Evolutionary conservation across 2,888 invertebrate species (phyloP).

Genomic region (Andrena bicolor): DNA sequence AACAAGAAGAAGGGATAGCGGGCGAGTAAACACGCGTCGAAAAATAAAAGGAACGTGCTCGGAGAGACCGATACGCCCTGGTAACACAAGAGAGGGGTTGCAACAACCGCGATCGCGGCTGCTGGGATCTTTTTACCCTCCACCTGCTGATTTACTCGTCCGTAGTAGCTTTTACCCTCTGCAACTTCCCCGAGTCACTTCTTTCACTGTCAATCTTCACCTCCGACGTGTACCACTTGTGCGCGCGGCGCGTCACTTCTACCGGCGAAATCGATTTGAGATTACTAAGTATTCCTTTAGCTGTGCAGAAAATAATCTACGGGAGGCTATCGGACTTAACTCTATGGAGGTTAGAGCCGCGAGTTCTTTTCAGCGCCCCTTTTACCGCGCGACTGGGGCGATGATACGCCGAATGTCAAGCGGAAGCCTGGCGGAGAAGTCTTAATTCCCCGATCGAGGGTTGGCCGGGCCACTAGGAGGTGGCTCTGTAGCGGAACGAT

Average conservation of each 20-base stretch:
- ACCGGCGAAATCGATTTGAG: too few species aligned
- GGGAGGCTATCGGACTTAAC: too few species aligned
- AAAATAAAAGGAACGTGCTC: conserved; percentile 33
- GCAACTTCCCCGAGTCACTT: background rate
- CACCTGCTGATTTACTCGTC: conserved; percentile 15
- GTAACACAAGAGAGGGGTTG: background rate
- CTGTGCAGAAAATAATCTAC: too few species aligned
- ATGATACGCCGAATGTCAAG: too few species aligned
- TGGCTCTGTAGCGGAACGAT: conserved; percentile 32
- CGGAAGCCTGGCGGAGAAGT: conserved; percentile 3
- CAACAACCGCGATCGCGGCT: background rate
- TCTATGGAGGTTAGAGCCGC: too few species aligned
- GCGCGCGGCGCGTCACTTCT: too few species aligned
- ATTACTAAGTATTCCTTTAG: too few species aligned
- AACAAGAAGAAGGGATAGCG: conserved; percentile 34
- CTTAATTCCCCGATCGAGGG: conserved; percentile 15
- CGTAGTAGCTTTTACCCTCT: background rate
- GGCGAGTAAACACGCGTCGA: conserved; percentile 48
- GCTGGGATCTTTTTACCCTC: conserved; percentile 20
- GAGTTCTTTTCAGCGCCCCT: too few species aligned
- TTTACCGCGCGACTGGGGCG: too few species aligned
- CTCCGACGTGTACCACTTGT: background rate
- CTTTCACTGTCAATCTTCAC: background rate
- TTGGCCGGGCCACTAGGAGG: conserved; percentile 36
- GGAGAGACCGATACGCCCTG: conserved; percentile 21